Percentiles rank a stretch among this genome's conserved stretches.
These are phyloP conservation scores for Temnopleurus reevesii DNA, from an alignment of 53 echinoderm and acorn worm species.

Conservation along the genomic window DNA sequence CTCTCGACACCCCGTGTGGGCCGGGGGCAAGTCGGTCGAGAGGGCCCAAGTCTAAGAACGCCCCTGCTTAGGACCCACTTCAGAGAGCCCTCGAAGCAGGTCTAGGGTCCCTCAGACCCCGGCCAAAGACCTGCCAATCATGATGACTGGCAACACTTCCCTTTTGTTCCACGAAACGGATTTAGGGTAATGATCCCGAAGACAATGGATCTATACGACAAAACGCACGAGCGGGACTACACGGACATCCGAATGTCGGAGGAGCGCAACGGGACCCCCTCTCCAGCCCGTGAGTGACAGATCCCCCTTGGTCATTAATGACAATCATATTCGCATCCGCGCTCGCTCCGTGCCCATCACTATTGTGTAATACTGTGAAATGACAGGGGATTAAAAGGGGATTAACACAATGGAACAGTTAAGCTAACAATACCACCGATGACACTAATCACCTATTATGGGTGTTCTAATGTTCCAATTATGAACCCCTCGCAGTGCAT, in stretches of 20 bases:
- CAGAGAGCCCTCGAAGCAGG: background rate
- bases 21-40: background rate
- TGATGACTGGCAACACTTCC: background rate
- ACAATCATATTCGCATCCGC: background rate
- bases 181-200: background rate
- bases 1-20: background rate
- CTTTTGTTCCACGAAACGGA: background rate
- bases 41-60: background rate
- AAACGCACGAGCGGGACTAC: background rate
- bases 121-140: background rate
- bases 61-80: background rate
- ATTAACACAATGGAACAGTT: slow-evolving; percentile 8
- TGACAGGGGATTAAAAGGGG: background rate
- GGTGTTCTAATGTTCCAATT: slow-evolving; percentile 2
- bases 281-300: background rate
- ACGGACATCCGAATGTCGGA: background rate
- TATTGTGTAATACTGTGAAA: background rate
- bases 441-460: slow-evolving; percentile 10
- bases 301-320: background rate
- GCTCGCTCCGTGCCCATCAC: background rate
- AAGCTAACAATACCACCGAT: background rate
- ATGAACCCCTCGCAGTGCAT: no score
- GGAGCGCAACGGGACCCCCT: background rate
- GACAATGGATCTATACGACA: background rate
- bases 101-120: background rate